Base-by-base conservation (phyloP, 2,888 invertebrate species). In the Papilio protenor region DNA sequence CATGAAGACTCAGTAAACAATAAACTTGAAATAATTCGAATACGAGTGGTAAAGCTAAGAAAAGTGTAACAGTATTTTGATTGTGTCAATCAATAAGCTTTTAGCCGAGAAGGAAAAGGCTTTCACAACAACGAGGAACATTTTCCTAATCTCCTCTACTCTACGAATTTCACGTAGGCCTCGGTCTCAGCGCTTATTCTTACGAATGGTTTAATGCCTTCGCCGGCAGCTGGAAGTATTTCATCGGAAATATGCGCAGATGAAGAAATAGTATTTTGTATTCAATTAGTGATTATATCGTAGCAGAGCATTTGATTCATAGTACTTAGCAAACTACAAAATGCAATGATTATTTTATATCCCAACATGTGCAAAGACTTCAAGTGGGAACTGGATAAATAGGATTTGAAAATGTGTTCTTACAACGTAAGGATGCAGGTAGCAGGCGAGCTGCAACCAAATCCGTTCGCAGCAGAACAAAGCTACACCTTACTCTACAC, bases 131-230 rank as follows among this genome's bases (percentile, higher is more conserved):
- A 16, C 66, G 23, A 1, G 18, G 16, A 66, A 45, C 55, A 33
- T 33, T 72, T 61, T 59, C 16, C n/a, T 64, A 76, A 72, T 76
- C 76, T 52, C 59, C 18, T 33, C 59, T 18, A 61, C 72, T 76
- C 52, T 52, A 55, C 16, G 66, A 73, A 73, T 73, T 72, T 66
- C 77, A 77, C 77, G 77, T 77, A 72, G 77, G 33, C 72, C 55
- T 73, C 64, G 66, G 4, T 72, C 52, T 64, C 72, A 14, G 40
- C 64, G 55, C 27, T 23, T 52, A 18, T 14, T 61, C 55, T 77
- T 73, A 52, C 45, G 55, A 61, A 49, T 33, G 61, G 47, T 71
- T 71, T 40, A 18, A 47, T 55, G 27, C 45, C n/a, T 49, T 52
- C 12, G 59, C 45, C 47, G 40, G 47, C 21, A 16, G 49, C 18